Evolutionary conservation across 2,888 invertebrate species (phyloP), one percentile per base, ranked within the genome.

Genomic region (Phyllotreta cruciferae): DNA sequence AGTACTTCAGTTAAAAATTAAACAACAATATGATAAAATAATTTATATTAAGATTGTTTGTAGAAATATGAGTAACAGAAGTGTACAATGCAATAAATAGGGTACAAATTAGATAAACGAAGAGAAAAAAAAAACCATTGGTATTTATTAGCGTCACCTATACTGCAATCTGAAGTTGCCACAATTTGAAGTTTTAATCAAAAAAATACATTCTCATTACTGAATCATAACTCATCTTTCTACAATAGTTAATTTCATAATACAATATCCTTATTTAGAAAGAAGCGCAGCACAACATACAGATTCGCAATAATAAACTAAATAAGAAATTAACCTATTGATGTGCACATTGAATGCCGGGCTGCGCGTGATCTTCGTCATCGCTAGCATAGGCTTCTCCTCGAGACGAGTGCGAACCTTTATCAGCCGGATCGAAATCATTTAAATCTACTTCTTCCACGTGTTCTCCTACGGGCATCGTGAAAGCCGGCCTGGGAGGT

Each of bases 391-490:
- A 91, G 0, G 89, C 90, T 76, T 91, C 90, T 66, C 88, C 85
- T 1, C 89, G 82, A 6, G 78, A 76, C 14, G 79, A 76, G 41
- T 82, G 80, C 41, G 79, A 77, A 50, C 83, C 81, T 63, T 85
- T 82, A 55, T 86, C 86, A 70, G 84, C 84, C 0, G 88, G 87
- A 69, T 90, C 89, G 72, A 88, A 90, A 64, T 94, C 93, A 71
- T 86, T 85, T 77, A 96, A 82, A 76, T 90, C 89, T 0, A 93
- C 95, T 79, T 96, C 94, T 78, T 95, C 94, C 0, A 93, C 93
- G 76, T 92, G 86, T 54, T 93, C 93, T 4, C 90, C 91, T 58
- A 85, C 84, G 0, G 94, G 93, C 84, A 90, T 87, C 13, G 83
- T 84, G 77, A 91, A 87, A 3, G 83, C 82, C 52, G 91, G 87